Percentiles rank a stretch among this genome's conserved stretches.
phyloP scores from a whole-genome alignment of 2,888 invertebrate species.

The Tetranychus piercei region DNA sequence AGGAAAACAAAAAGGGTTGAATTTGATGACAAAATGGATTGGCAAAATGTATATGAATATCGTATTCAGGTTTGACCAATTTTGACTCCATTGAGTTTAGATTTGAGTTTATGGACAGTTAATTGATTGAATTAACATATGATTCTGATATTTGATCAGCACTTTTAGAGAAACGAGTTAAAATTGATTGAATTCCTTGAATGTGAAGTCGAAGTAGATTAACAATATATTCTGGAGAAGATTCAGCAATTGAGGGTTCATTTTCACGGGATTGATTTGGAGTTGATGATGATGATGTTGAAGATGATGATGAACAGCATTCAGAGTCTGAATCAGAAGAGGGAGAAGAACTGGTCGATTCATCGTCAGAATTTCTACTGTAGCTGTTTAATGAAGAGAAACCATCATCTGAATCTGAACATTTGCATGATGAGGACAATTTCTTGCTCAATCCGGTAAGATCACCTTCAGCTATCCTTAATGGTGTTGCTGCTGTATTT shows the following conservation, averaged over 20 bases:
- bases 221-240: conserved; percentile 7
- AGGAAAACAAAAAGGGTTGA: too few relatives aligned
- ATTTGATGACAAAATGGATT: too few relatives aligned
- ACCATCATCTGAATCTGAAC: conserved; percentile 6
- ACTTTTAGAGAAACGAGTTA: neutral
- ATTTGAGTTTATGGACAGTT: neutral
- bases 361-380: conserved; percentile 3
- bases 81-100: too few relatives aligned
- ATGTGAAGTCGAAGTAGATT: conserved; percentile 3
- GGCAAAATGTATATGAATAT: too few relatives aligned
- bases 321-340: conserved; percentile 1
- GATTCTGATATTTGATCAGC: neutral
- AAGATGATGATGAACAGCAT: neutral
- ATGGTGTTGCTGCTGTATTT: neutral
- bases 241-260: neutral
- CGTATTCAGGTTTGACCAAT: too few relatives aligned
- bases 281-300: neutral
- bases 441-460: neutral
- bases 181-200: conserved; percentile 6
- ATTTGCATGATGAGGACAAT: neutral
- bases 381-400: neutral
- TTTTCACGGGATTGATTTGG: conserved; percentile 1
- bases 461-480: conserved; percentile 1
- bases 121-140: neutral
- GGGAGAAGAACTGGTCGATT: neutral